Base-by-base conservation (phyloP, 2,888 invertebrate species). In the Piscicola geometra region DNA sequence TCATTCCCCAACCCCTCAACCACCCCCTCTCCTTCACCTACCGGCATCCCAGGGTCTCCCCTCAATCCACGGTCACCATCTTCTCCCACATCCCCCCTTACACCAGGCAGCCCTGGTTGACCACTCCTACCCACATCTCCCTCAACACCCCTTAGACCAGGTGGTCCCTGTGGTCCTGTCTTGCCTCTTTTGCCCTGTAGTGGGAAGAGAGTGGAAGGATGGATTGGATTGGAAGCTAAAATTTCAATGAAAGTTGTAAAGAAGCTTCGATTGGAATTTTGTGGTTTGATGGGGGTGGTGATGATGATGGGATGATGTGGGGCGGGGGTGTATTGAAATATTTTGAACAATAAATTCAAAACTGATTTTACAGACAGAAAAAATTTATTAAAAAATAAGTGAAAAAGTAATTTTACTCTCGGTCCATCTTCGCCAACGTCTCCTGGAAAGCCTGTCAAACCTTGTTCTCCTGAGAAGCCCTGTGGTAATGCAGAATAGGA, bases 21-120 rank as follows among this genome's bases (percentile, higher is more conserved):
- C n/a, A 15, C 15, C 9, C 76, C 76, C 25, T 36, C 47, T 0
- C 18, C 73, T 41, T 15, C 32, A 30, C 33, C 21, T 0, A 77
- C 77, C 1, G 71, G n/a, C 36, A 32, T n/a, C 28, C 78, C 78
- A 47, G 33, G 12, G n/a, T 69, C 47, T 71, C 76, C 76, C 30
- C 41, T 52, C 18, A n/a, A 50, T 3, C 79, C 79, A 30, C 32
- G 25, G 3, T 72, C 70, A 15, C 79, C 79, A 32, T 28, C 33
- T 50, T 35, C 28, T n/a, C 79, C 78, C 18, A 67, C 18, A 25
- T 71, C 64, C 33, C 81, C 73, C 64, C 21, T 60, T 9, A 3
- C 32, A 28, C 76, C 76, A 25, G 50, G 52, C 32, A 3, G 52
- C 5, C 76, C 76, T 3, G 73, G 76, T 52, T 25, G 50, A 33